Percentiles rank a stretch among this genome's conserved stretches.
These are phyloP conservation scores for Apodemus sylvaticus DNA, from an alignment of 2,113 vertebrate species.

Conservation along the genomic window DNA sequence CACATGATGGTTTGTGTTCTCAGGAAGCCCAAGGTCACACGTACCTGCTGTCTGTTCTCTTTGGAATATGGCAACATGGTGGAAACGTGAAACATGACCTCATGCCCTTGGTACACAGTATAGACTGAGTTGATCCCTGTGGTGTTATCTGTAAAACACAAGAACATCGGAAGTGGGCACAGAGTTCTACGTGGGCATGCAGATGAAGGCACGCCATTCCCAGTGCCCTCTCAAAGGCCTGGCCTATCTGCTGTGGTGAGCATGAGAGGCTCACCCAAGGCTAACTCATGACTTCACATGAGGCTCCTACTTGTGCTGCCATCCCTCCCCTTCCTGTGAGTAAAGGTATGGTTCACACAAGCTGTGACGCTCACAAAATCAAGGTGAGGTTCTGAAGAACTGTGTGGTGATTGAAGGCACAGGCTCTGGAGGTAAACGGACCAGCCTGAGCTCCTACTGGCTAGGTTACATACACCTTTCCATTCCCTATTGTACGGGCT, in stretches of 20 bases:
- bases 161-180: neutral
- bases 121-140: constrained; percentile 97
- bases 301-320: neutral
- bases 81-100: constrained; percentile 99
- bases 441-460: neutral
- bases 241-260: neutral
- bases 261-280: neutral
- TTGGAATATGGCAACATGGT: constrained; percentile 99
- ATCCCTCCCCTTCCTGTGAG: neutral
- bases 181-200: neutral
- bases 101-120: constrained; percentile 98
- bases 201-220: neutral
- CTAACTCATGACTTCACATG: too few species aligned
- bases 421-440: neutral
- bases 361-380: neutral
- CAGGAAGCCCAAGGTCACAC: neutral
- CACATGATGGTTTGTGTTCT: neutral
- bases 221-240: neutral
- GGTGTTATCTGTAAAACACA: constrained; percentile 92
- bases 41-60: constrained; percentile 98
- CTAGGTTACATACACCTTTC: neutral
- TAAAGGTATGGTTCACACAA: neutral
- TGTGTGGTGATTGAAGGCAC: neutral
- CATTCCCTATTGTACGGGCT: neutral
- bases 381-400: neutral